A percentile compares a stretch with the other conserved stretches of the same genome.
phyloP scores from a whole-genome alignment of 2,888 invertebrate species.

The Gymnosoma rotundatum region DNA sequence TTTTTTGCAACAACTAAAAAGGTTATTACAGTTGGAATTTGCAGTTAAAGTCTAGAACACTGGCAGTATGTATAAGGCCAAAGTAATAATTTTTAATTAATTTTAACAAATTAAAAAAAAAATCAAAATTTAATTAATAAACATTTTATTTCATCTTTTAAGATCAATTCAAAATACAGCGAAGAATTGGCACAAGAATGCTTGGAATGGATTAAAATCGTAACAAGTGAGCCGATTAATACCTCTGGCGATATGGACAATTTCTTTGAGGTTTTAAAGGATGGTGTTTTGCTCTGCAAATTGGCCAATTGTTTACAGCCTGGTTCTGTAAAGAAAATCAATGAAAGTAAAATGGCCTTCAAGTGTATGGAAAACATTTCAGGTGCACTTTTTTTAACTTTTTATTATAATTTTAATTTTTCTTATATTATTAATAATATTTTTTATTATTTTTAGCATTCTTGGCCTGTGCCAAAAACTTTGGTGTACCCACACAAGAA shows the following conservation, averaged over 20 bases:
- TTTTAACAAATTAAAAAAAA: constrained; percentile 9
- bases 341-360: constrained; percentile 95
- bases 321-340: constrained; percentile 95
- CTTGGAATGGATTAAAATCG: constrained; percentile 94
- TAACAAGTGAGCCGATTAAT: constrained; percentile 93
- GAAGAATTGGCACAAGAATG: constrained; percentile 96
- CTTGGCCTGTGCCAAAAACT: constrained; percentile 89
- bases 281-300: constrained; percentile 95
- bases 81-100: constrained; percentile 53
- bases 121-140: constrained; percentile 10
- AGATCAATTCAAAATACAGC: constrained; percentile 99
- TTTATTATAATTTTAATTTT: not conserved
- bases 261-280: constrained; percentile 94
- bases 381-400: constrained; percentile 69
- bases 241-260: constrained; percentile 96
- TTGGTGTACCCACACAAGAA: constrained; percentile 97
- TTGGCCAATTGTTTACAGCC: constrained; percentile 93
- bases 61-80: constrained; percentile 65
- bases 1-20: constrained; percentile 25
- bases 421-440: not conserved
- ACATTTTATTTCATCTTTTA: constrained; percentile 81
- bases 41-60: constrained; percentile 38
- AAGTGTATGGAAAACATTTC: constrained; percentile 99
- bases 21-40: constrained; percentile 29
- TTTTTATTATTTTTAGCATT: constrained; percentile 84